Conservation (phyloP, 2,797 vertebrate genomes). For the Calcarius lapponicus region DNA sequence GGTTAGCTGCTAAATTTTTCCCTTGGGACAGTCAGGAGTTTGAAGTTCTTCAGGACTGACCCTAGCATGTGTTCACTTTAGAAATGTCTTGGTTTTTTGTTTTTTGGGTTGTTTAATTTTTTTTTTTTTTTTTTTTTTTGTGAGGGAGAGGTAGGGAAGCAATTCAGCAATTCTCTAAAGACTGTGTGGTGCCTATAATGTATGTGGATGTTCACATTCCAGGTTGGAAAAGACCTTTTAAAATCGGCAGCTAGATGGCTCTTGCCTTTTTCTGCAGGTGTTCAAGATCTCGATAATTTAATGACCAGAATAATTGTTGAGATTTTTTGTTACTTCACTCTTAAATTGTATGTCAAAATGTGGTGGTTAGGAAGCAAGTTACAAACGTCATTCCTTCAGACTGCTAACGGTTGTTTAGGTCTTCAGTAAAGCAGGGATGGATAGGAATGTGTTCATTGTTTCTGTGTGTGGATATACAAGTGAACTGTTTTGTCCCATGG, state of each 20-base stretch:
- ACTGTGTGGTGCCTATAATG: neutral
- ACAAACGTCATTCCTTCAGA: fast-evolving
- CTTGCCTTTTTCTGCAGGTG: neutral
- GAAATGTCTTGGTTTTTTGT: neutral
- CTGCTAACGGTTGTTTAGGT: neutral
- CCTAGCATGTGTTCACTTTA: neutral
- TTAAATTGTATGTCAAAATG: neutral
- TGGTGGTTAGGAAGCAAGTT: neutral
- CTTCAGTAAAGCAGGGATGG: neutral
- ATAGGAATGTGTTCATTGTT: neutral
- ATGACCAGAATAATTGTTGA: neutral
- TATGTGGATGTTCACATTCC: neutral
- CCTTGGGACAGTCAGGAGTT: neutral
- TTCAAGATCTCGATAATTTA: neutral
- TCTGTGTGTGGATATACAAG: neutral
- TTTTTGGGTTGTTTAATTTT: neutral
- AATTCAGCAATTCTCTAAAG: neutral
- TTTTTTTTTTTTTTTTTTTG: neutral
- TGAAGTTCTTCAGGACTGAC: neutral
- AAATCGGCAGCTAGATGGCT: neutral
- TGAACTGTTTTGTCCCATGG: neutral
- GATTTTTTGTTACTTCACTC: neutral
- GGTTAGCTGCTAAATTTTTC: neutral
- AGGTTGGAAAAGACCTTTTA: neutral
- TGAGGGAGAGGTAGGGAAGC: neutral